Base-by-base conservation (phyloP, 2,797 vertebrate species). In the Taenioides sp. region DNA sequence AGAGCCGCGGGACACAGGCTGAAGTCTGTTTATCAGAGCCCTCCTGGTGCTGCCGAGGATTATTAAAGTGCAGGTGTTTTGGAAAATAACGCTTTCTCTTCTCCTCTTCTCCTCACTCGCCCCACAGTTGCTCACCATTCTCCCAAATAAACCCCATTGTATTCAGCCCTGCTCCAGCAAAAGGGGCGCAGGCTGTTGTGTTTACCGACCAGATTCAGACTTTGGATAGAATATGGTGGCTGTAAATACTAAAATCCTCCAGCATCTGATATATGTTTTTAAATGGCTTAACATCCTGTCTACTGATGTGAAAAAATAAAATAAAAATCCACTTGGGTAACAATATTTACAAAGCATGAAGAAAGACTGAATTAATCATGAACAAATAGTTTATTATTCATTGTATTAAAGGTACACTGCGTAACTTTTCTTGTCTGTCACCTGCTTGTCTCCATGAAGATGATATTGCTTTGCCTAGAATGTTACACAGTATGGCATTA, bases 1-100 rank as follows among this genome's bases (percentile, higher is more conserved):
- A 18, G 81, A 71, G 85, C 79, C 70, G 65, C 79, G 84, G 80
- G 83, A 84, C 82, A 73, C 78, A 76, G 75, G 77, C 83, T 80
- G 82, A 86, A 84, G 66, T 82, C 76, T 80, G 84, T 89, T 88
- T 89, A 90, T 90, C 88, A 88, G 76, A 87, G 91, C 77, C 82
- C 84, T 89, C 81, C 80, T 80, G 91, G 90, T 94, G 89, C 79
- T 91, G 89, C 83, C 71, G 86, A 93, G 28, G 60, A 62, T 89
- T 94, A 93, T 90, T 91, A 87, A 89, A 89, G 84, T 86, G 87
- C 82, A 84, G 83, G 76, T 88, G 88, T 79, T 85, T 81, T 85
- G 80, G 80, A 91, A 87, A 92, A 88, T 79, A 85, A 86, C 91
- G 88, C 22, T 50, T 67, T 69, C 50, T 50, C 47, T 23, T 17